These are phyloP conservation scores for Cassiopea andromeda DNA, from an alignment of 30 jellyfish, hydroid and myxozoan species.

Conservation along the genomic window DNA sequence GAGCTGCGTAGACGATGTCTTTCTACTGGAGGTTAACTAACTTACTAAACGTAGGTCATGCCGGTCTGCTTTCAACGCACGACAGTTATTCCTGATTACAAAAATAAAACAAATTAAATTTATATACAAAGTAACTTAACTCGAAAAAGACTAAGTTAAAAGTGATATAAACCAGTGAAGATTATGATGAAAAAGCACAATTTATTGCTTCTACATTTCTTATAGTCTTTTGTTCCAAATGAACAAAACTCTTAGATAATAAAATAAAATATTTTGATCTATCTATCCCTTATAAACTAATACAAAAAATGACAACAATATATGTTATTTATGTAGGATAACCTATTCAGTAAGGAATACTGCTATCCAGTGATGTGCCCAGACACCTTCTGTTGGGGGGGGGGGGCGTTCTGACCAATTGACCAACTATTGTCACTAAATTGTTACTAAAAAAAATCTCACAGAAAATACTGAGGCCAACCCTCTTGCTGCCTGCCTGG, in stretches of 20 bases:
- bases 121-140: not conserved
- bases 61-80: not conserved
- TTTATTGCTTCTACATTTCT: not conserved
- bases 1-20: no score
- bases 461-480: no score
- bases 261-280: not conserved
- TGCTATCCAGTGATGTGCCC: no score
- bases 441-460: no score
- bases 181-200: not conserved
- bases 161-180: not conserved
- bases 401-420: no score
- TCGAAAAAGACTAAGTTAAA: not conserved
- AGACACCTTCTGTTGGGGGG: no score
- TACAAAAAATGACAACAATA: not conserved
- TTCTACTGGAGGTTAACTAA: not conserved
- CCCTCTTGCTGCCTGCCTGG: no score
- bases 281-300: not conserved
- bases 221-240: not conserved
- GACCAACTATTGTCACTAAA: no score
- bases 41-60: not conserved
- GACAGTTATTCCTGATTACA: not conserved
- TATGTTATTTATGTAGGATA: no score
- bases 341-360: no score
- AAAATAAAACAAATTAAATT: not conserved
- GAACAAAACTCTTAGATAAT: not conserved